Evolutionary conservation across 2,797 vertebrate species (phyloP).

Genomic region (Lycodopsis pacificus): DNA sequence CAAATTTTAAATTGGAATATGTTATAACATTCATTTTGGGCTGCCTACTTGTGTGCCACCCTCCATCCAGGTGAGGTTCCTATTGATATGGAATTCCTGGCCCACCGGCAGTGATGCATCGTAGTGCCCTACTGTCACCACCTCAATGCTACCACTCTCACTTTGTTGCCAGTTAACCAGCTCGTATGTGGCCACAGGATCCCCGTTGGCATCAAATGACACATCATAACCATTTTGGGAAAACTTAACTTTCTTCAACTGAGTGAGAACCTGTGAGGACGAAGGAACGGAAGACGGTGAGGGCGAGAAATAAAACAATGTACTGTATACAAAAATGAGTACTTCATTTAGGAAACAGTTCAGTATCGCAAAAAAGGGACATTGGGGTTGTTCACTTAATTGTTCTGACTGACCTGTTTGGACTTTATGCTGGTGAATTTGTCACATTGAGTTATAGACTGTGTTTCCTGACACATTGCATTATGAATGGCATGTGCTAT

Average conservation of each 20-base stretch:
- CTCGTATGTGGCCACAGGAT: slow-evolving; percentile 80
- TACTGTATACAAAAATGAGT: background rate
- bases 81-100: slow-evolving; percentile 68
- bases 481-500: too few relatives aligned
- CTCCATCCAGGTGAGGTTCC: slow-evolving; percentile 68
- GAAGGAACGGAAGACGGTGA: background rate
- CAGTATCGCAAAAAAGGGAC: too few relatives aligned
- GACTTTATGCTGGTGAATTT: too few relatives aligned
- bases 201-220: slow-evolving; percentile 81
- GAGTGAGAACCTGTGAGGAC: slow-evolving; percentile 63
- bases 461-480: too few relatives aligned
- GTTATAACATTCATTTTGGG: background rate
- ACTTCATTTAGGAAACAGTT: background rate
- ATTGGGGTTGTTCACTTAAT: too few relatives aligned
- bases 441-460: too few relatives aligned
- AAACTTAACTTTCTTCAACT: slow-evolving; percentile 75
- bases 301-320: too few relatives aligned
- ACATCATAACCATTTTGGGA: slow-evolving; percentile 75
- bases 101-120: slow-evolving; percentile 71
- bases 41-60: slow-evolving; percentile 55
- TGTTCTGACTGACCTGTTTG: too few relatives aligned
- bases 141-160: slow-evolving; percentile 49
- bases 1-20: background rate
- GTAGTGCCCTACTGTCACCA: slow-evolving; percentile 78
- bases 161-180: slow-evolving; percentile 81